These are phyloP conservation scores for Drosophila teissieri DNA, from an alignment of 1,140 invertebrate genomes.

Conservation along the genomic window DNA sequence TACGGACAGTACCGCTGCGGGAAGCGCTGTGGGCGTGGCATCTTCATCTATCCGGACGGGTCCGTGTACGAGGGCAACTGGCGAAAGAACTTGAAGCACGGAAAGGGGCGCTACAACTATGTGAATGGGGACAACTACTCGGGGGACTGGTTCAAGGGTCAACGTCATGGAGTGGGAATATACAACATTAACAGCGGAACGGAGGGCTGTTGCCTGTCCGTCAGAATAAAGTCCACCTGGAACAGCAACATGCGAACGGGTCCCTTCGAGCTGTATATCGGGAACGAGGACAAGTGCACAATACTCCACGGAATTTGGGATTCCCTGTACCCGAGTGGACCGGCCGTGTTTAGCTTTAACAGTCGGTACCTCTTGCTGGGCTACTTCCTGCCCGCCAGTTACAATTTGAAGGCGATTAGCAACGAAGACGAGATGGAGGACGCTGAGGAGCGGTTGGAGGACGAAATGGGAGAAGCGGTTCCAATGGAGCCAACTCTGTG, in stretches of 20 bases:
- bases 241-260: constrained; percentile 88
- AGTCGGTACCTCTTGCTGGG: constrained; percentile 89
- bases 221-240: constrained; percentile 89
- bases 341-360: constrained; percentile 89
- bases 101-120: constrained; percentile 91
- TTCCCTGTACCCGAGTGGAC: constrained; percentile 87
- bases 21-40: constrained; percentile 91
- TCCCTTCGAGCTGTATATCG: constrained; percentile 88
- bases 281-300: constrained; percentile 85
- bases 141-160: constrained; percentile 90
- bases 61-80: constrained; percentile 93
- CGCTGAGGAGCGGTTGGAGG: constrained; percentile 85
- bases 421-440: constrained; percentile 70
- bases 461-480: constrained; percentile 51
- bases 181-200: constrained; percentile 87
- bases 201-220: constrained; percentile 77
- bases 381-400: constrained; percentile 80
- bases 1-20: constrained; percentile 89
- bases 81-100: constrained; percentile 91
- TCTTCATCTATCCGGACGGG: constrained; percentile 93
- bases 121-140: constrained; percentile 90
- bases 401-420: constrained; percentile 4
- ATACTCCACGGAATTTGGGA: constrained; percentile 89
- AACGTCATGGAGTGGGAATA: constrained; percentile 90
- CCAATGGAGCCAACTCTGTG: constrained; percentile 85